These are phyloP conservation scores for Probaryconus sp. DNA, from an alignment of 1,140 invertebrate species.

Conservation along the genomic window DNA sequence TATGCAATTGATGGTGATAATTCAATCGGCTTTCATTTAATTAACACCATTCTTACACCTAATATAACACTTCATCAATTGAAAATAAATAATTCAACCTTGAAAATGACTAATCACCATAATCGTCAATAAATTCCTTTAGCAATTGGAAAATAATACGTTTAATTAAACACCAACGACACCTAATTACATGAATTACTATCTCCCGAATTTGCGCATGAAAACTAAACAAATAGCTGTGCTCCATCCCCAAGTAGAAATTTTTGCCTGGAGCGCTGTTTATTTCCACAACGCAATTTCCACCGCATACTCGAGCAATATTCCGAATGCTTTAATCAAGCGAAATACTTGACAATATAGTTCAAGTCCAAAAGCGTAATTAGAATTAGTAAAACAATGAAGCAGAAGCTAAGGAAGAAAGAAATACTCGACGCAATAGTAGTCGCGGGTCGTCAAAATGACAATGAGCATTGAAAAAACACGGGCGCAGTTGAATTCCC, in stretches of 20 bases:
- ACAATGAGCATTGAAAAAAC: constrained; percentile 41
- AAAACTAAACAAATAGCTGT: constrained; percentile 1
- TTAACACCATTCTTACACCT: too few species aligned
- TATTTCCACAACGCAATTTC: constrained; percentile 26
- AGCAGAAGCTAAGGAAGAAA: constrained; percentile 18
- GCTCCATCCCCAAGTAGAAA: neutral
- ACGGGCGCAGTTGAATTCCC: constrained; percentile 23
- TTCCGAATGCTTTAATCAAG: constrained; percentile 32
- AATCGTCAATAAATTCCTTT: too few species aligned
- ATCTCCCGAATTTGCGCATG: too few species aligned
- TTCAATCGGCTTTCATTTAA: too few species aligned
- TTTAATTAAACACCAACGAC: neutral
- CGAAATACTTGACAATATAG: constrained; percentile 9
- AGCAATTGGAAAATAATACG: constrained; percentile 5
- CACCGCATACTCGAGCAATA: neutral
- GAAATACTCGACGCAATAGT: constrained; percentile 28
- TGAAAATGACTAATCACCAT: too few species aligned
- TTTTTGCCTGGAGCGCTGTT: constrained; percentile 2
- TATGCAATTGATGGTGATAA: too few species aligned
- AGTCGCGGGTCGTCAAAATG: constrained; percentile 37
- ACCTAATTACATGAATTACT: constrained; percentile 28
- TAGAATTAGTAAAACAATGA: constrained; percentile 2
- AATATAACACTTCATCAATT: too few species aligned
- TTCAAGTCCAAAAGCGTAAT: constrained; percentile 13
- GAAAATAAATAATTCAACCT: too few species aligned